A percentile compares a stretch with the other conserved stretches of the same genome.
phyloP scores from a whole-genome alignment of 2,888 invertebrate genomes.

The Plebejus argus region DNA sequence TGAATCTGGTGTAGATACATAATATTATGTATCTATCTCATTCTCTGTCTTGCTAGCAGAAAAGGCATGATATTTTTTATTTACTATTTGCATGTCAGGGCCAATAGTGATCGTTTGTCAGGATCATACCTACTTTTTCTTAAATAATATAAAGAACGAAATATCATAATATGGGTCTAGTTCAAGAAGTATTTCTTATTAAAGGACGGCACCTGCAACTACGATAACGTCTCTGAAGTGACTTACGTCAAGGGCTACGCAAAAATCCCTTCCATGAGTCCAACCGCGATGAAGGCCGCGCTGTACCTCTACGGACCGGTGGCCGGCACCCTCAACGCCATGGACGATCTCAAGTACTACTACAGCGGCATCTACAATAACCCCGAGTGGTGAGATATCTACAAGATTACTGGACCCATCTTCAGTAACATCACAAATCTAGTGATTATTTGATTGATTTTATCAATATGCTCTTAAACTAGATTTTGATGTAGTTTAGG shows the following conservation, averaged over 20 bases:
- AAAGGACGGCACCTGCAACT: slow-evolving; percentile 52
- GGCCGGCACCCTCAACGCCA: slow-evolving; percentile 48
- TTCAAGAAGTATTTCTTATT: background rate
- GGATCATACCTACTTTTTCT: no score
- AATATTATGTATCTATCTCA: no score
- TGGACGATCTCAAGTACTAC: slow-evolving; percentile 45
- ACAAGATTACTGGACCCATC: background rate
- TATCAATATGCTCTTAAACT: no score
- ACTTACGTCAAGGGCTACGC: slow-evolving; percentile 52
- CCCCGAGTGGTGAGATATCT: slow-evolving; percentile 48
- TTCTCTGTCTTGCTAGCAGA: no score
- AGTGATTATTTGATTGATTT: no score
- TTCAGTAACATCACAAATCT: background rate
- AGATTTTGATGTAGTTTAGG: no score
- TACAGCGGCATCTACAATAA: slow-evolving; percentile 56
- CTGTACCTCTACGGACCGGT: slow-evolving; percentile 56
- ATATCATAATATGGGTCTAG: no score
- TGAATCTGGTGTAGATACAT: no score
- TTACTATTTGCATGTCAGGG: no score
- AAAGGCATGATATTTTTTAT: no score
- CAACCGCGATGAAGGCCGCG: slow-evolving; percentile 51
- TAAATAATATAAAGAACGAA: no score
- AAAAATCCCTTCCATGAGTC: slow-evolving; percentile 47
- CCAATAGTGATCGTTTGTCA: no score
- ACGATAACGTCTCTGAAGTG: slow-evolving; percentile 49